Conservation (phyloP, 2,888 invertebrate species). For the Leptodirus hochenwartii region DNA sequence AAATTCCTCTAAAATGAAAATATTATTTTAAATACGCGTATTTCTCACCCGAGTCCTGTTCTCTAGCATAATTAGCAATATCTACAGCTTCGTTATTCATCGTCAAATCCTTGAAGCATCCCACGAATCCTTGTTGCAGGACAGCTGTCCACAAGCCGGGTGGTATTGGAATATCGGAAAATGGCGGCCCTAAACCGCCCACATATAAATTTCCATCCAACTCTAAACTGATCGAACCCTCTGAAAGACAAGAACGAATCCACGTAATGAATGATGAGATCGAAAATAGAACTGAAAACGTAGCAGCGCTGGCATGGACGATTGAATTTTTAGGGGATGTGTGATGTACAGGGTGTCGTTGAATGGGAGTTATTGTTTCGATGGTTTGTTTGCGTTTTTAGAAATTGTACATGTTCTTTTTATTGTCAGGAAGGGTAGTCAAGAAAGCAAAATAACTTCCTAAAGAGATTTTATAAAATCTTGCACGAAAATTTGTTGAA, state of each 20-base stretch:
- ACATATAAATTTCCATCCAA: conserved; percentile 76
- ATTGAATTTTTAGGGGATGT: no score
- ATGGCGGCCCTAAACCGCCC: conserved; percentile 71
- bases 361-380: no score
- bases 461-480: no score
- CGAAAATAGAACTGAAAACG: conserved; percentile 1
- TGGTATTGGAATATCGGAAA: conserved; percentile 59
- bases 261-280: background rate
- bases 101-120: conserved; percentile 78
- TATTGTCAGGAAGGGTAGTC: no score
- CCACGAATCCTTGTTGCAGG: conserved; percentile 79
- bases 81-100: conserved; percentile 79
- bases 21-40: no score
- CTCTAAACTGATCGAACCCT: conserved; percentile 74
- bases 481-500: no score
- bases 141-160: conserved; percentile 82
- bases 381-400: no score
- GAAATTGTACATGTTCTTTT: no score
- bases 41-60: conserved; percentile 65
- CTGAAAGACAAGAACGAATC: conserved; percentile 26
- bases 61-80: conserved; percentile 70
- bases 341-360: no score
- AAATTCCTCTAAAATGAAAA: no score
- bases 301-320: no score
- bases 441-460: no score